phyloP scores from a whole-genome alignment of 2,797 vertebrate genomes.

The Bradypus variegatus region DNA sequence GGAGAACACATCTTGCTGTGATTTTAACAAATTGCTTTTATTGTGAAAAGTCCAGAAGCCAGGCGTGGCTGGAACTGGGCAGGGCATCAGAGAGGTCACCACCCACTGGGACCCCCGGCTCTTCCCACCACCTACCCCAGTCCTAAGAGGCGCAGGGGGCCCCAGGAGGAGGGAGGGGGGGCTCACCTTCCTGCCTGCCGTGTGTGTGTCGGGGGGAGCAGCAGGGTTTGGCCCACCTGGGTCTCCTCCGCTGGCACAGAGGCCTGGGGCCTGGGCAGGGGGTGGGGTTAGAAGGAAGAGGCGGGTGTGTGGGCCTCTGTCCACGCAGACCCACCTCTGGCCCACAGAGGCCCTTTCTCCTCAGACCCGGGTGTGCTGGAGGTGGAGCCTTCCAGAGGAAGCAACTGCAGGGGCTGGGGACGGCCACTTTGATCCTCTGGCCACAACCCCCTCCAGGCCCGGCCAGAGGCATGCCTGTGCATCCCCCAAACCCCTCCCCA shows the following conservation, averaged over 20 bases:
- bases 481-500: background rate
- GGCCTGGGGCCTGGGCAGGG: background rate
- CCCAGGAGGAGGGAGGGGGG: background rate
- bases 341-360: constrained; percentile 29
- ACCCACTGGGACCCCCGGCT: background rate
- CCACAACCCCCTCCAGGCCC: background rate
- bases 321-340: background rate
- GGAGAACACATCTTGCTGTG: background rate
- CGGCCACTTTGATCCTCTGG: background rate
- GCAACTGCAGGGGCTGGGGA: background rate
- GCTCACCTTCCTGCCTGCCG: background rate
- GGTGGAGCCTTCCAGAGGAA: constrained; percentile 11
- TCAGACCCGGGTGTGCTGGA: background rate
- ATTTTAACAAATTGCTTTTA: background rate
- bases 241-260: background rate
- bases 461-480: background rate
- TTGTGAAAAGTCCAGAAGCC: background rate
- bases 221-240: background rate
- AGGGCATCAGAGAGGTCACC: background rate
- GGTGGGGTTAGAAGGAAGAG: background rate
- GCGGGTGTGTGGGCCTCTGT: background rate
- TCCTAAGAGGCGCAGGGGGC: background rate
- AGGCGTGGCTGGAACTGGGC: background rate
- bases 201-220: background rate
- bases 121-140: background rate